phyloP scores from a whole-genome alignment of 2,888 invertebrate species.

The Oscheius myriophilus region DNA sequence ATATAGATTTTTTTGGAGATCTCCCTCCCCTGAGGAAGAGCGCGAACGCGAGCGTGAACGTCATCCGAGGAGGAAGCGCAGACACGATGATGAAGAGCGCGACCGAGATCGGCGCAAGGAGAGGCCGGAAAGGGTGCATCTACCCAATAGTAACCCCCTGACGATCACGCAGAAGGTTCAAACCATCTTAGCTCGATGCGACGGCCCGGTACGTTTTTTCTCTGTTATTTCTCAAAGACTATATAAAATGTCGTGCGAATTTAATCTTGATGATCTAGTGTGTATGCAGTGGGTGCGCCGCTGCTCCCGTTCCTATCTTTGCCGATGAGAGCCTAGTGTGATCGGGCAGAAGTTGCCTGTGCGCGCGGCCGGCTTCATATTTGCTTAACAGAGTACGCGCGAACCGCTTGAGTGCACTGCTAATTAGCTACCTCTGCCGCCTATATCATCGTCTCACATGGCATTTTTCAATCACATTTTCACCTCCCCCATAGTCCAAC shows the following conservation, averaged over 20 bases:
- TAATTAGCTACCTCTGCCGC: conserved; percentile 29
- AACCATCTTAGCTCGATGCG: background rate
- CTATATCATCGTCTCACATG: conserved; percentile 18
- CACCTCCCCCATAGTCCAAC: too few relatives aligned
- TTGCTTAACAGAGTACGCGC: conserved; percentile 31
- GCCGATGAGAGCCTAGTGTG: conserved; percentile 6
- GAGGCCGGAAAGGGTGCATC: background rate
- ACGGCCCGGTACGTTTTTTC: conserved; percentile 13
- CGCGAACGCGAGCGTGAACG: conserved; percentile 1
- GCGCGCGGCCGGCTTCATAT: conserved; percentile 30
- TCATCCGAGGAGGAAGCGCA: conserved; percentile 7
- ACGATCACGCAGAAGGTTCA: conserved; percentile 15
- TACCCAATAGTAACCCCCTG: background rate
- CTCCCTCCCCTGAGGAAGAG: background rate
- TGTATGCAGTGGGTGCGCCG: too few relatives aligned
- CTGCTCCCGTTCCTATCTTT: too few relatives aligned
- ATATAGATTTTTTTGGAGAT: background rate
- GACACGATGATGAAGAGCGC: conserved; percentile 15
- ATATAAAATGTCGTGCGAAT: background rate
- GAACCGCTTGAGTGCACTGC: conserved; percentile 30
- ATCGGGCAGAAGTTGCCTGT: conserved; percentile 31
- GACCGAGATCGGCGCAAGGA: conserved; percentile 2
- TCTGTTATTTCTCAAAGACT: background rate
- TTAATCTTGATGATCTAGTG: background rate
- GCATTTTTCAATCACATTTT: too few relatives aligned